Percentiles rank a stretch among this genome's conserved stretches.
These are phyloP conservation scores for Phoenicopterus ruber DNA, from an alignment of 2,113 vertebrate genomes.

Conservation along the genomic window DNA sequence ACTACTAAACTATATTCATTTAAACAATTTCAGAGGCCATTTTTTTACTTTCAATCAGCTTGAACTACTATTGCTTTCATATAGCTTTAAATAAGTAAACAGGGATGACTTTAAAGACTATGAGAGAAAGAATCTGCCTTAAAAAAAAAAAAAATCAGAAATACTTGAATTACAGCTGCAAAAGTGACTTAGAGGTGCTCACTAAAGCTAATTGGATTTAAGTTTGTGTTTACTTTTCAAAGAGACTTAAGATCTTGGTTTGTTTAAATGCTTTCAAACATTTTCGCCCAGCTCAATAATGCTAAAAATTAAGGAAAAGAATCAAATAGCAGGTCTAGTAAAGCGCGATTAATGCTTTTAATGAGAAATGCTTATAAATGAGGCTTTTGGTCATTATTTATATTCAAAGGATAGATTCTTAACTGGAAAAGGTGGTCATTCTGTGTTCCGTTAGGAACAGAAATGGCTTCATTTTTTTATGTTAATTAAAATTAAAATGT, in stretches of 20 bases:
- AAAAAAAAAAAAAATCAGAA: not conserved
- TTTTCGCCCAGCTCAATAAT: not conserved
- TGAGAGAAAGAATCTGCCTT: not conserved
- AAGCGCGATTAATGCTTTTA: not conserved
- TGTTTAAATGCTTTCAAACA: not conserved
- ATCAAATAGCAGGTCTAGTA: not conserved
- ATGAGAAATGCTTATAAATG: not conserved
- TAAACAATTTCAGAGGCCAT: not conserved
- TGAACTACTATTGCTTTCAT: not conserved
- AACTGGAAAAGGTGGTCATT: not conserved
- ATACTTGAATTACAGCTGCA: not conserved
- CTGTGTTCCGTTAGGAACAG: not conserved
- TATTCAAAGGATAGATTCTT: not conserved
- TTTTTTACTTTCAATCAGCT: not conserved
- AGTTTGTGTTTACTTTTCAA: not conserved
- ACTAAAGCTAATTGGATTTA: not conserved
- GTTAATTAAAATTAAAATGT: slow-evolving; percentile 38
- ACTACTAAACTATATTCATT: not conserved
- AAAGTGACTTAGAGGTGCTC: not conserved
- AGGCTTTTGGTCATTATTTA: not conserved
- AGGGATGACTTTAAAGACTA: not conserved
- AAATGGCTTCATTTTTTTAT: not conserved
- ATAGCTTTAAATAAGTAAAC: not conserved
- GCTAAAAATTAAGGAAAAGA: not conserved
- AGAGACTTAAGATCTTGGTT: not conserved